Conservation (phyloP, 2,888 invertebrate species). For the Drosophila subquinaria region DNA sequence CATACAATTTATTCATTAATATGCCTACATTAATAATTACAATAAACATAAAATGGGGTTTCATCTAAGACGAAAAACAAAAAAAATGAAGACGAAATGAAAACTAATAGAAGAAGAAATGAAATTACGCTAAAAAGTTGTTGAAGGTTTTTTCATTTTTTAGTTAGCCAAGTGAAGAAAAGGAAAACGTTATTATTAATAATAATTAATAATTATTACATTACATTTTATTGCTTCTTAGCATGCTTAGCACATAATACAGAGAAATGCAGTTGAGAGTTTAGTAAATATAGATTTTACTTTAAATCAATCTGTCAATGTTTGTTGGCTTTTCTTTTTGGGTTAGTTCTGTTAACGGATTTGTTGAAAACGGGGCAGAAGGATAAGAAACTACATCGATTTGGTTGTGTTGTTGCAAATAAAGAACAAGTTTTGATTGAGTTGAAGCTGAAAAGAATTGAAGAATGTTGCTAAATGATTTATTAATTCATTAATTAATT, state of each 20-base stretch:
- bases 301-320: constrained; percentile 32
- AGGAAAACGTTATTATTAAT: constrained; percentile 35
- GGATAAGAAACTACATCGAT: constrained; percentile 80
- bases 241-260: constrained; percentile 58
- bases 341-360: constrained; percentile 42
- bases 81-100: constrained; percentile 30
- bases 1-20: constrained; percentile 63
- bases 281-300: background rate
- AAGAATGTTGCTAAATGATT: constrained; percentile 33
- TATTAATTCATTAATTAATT: constrained; percentile 55
- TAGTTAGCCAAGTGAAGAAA: constrained; percentile 65
- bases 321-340: constrained; percentile 59
- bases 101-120: constrained; percentile 25
- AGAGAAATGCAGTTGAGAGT: background rate
- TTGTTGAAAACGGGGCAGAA: constrained; percentile 23
- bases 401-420: constrained; percentile 84
- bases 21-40: constrained; percentile 73
- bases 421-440: constrained; percentile 45
- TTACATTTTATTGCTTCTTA: constrained; percentile 73
- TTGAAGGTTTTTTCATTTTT: constrained; percentile 59
- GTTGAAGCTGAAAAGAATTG: background rate
- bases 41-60: constrained; percentile 75
- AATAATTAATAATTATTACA: constrained; percentile 58
- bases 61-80: constrained; percentile 65
- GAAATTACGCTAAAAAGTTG: constrained; percentile 48